Conservation (phyloP, 2,888 invertebrate species). For the Leptinotarsa haldemani region DNA sequence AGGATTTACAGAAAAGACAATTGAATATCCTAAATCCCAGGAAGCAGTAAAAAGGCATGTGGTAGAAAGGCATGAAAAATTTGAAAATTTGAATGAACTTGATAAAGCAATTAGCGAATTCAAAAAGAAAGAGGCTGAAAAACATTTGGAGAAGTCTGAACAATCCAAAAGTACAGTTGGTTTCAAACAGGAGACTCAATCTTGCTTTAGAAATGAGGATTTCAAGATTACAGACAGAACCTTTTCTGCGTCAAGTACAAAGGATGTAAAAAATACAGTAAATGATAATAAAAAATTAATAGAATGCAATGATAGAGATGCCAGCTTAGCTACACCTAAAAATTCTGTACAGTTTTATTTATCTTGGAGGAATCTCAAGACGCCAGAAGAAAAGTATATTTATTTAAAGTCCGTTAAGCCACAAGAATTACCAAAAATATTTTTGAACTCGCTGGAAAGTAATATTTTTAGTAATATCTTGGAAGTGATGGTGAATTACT, state of each 20-base stretch:
- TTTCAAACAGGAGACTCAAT: conserved; percentile 30
- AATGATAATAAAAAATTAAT: conserved; percentile 39
- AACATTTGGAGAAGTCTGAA: conserved; percentile 19
- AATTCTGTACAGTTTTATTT: conserved; percentile 76
- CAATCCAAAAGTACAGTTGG: background rate
- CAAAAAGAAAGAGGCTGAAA: conserved; percentile 39
- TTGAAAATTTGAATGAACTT: conserved; percentile 25
- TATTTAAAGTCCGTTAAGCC: conserved; percentile 74
- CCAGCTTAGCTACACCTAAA: conserved; percentile 67
- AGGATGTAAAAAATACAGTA: conserved; percentile 43
- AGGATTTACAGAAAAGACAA: conserved; percentile 16
- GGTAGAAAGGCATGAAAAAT: conserved; percentile 39
- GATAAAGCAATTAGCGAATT: conserved; percentile 36
- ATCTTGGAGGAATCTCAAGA: conserved; percentile 72
- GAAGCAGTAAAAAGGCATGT: conserved; percentile 44
- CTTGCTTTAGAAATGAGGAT: conserved; percentile 51
- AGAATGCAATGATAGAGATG: conserved; percentile 39
- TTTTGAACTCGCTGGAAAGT: conserved; percentile 76
- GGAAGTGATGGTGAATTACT: conserved; percentile 66
- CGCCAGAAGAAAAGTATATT: conserved; percentile 67
- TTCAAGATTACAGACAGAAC: conserved; percentile 54
- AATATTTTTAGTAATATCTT: conserved; percentile 73
- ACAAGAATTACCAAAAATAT: conserved; percentile 71
- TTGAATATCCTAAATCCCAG: conserved; percentile 25
- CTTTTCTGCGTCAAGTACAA: conserved; percentile 21